Percentiles rank a stretch among this genome's conserved stretches.
These are phyloP conservation scores for Drosophila ohnishii DNA, from an alignment of 1,140 invertebrate genomes.

Conservation along the genomic window DNA sequence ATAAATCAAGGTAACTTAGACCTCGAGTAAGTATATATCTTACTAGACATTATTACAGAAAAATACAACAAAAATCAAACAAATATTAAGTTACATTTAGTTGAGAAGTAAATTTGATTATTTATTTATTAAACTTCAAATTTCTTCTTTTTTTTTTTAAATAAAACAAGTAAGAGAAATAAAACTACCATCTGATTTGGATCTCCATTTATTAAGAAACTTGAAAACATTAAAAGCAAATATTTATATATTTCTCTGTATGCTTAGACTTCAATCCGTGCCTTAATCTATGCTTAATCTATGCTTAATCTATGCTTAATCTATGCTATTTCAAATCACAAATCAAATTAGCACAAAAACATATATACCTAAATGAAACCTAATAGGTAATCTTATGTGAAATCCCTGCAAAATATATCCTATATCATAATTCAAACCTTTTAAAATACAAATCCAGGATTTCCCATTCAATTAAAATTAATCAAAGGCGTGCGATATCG, in stretches of 20 bases:
- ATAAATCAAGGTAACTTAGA: too few species aligned
- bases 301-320: too few species aligned
- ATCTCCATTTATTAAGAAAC: too few species aligned
- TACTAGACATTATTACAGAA: too few species aligned
- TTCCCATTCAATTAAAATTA: conserved; percentile 5
- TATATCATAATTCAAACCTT: not conserved
- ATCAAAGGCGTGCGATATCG: not conserved
- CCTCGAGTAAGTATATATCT: too few species aligned
- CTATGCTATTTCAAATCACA: not conserved
- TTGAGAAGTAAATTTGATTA: too few species aligned
- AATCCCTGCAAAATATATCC: not conserved
- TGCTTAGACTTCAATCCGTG: too few species aligned
- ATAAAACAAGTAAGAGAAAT: not conserved
- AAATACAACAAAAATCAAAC: too few species aligned
- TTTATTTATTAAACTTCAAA: too few species aligned
- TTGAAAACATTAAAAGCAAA: not conserved
- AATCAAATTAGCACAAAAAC: not conserved
- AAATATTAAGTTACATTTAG: too few species aligned
- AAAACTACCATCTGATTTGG: too few species aligned
- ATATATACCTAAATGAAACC: not conserved
- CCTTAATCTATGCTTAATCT: too few species aligned
- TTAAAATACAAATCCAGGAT: not conserved
- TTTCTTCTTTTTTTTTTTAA: not conserved
- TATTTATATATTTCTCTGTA: not conserved
- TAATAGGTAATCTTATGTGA: not conserved